phyloP scores from a whole-genome alignment of 2,888 invertebrate genomes.

The Drosophila pegasa region DNA sequence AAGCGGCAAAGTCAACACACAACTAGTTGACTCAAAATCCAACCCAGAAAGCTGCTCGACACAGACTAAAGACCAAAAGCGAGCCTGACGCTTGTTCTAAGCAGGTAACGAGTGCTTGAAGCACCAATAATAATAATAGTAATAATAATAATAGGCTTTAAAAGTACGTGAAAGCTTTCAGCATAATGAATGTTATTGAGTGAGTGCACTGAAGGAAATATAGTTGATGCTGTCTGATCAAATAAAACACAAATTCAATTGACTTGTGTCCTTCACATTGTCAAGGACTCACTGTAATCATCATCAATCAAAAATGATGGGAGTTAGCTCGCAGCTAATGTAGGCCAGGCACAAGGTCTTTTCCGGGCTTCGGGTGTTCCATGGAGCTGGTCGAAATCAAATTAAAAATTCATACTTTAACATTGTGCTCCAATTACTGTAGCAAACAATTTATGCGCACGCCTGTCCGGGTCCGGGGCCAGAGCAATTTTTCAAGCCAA shows the following conservation, averaged over 20 bases:
- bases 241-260: not conserved
- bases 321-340: constrained; percentile 1
- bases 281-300: not conserved
- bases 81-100: not conserved
- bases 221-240: not conserved
- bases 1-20: constrained; percentile 50
- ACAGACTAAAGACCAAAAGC: not conserved
- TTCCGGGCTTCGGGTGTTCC: constrained; percentile 1
- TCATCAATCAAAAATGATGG: constrained; percentile 13
- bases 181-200: not conserved
- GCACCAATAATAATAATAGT: not conserved
- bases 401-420: constrained; percentile 78
- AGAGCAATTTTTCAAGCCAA: constrained; percentile 67
- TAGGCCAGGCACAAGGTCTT: constrained; percentile 10
- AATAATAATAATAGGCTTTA: not conserved
- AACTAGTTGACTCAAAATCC: constrained; percentile 43
- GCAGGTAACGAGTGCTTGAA: not conserved
- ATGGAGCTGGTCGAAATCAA: constrained; percentile 61
- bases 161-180: not conserved
- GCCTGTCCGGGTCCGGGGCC: constrained; percentile 24
- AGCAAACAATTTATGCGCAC: constrained; percentile 73
- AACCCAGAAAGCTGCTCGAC: constrained; percentile 29
- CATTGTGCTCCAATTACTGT: constrained; percentile 79
- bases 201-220: not conserved
- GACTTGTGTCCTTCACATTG: not conserved